Base-by-base conservation (phyloP, 2,888 invertebrate species). In the Onchidella celtica region DNA sequence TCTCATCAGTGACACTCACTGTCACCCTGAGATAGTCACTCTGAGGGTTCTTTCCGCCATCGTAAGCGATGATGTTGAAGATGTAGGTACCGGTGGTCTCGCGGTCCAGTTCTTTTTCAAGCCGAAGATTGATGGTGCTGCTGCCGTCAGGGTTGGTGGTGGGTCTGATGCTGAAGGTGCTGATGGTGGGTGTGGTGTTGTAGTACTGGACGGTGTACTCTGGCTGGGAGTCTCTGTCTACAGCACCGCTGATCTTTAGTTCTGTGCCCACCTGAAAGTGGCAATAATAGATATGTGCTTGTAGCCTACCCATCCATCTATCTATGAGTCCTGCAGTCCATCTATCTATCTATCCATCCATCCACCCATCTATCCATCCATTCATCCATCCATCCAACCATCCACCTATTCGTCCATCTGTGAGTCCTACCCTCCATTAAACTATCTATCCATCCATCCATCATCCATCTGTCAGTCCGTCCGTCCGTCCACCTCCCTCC, bases 181-280 rank as follows among this genome's bases (percentile, higher is more conserved):
- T 84, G 38, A 83, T 82, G 32, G 78, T 55, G 9, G 87, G 86
- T n/a, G 87, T 82, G 24, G 88, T 83, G 57, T 88, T 85, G 83
- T 89, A 90, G 57, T 82, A 81, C 83, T 89, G 89, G 76, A 90
- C 86, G 14, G 88, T 87, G 81, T 88, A 89, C 72, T 87, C 87
- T 32, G 81, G 78, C 17, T 85, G 85, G 0, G 88, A 85, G 76
- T 90, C 90, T 34, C 84, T 80, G 79, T 90, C 90, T 59, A 85
- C 84, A 3, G 90, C 89, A 57, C 87, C 85, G 68, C 84, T 85
- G 36, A 86, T 75, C 59, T 86, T 83, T n/a, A 84, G 47, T 57
- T 82, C 82, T 27, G 83, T 84, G 29, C 84, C 80, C n/a, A 81
- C 57, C 79, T 79, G 72, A 27, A 27, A 17, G 61, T 6, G n/a